Percentiles rank a stretch among this genome's conserved stretches.
phyloP scores from a whole-genome alignment of 2,888 invertebrate genomes.

The Lepeophtheirus nordmannii region DNA sequence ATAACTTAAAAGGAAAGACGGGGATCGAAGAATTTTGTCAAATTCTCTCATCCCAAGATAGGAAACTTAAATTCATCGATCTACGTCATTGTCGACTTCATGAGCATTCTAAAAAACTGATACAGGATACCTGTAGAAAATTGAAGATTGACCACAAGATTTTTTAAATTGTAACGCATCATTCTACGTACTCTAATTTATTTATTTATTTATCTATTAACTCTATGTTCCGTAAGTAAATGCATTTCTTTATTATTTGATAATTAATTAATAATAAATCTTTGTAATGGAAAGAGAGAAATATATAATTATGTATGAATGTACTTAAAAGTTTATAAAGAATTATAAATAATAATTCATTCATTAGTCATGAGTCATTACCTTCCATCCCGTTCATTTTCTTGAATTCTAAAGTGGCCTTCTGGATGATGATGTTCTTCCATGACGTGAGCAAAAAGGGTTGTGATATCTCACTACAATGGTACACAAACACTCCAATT shows the following conservation, averaged over 20 bases:
- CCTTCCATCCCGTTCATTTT: background rate
- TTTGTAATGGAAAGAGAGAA: too few relatives aligned
- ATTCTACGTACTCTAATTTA: background rate
- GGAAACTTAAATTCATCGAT: background rate
- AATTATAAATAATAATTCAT: background rate
- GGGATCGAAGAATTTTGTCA: constrained; percentile 4
- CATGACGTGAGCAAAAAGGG: background rate
- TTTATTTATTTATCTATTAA: too few relatives aligned
- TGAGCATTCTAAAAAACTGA: background rate
- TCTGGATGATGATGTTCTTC: background rate
- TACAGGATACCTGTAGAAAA: background rate
- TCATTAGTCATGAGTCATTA: background rate
- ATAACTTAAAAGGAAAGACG: background rate
- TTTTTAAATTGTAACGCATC: constrained; percentile 7
- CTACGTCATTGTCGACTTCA: constrained; percentile 14
- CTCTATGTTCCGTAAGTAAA: too few relatives aligned
- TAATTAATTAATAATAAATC: too few relatives aligned
- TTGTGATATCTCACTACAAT: background rate
- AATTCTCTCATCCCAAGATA: background rate
- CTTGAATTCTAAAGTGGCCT: background rate
- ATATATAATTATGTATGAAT: background rate
- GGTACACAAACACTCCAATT: background rate
- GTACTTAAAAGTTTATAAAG: background rate
- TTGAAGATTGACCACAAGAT: constrained; percentile 2
- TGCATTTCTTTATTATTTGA: too few relatives aligned